These are phyloP conservation scores for Phocoena phocoena DNA, from an alignment of 2,113 vertebrate genomes.

Conservation along the genomic window DNA sequence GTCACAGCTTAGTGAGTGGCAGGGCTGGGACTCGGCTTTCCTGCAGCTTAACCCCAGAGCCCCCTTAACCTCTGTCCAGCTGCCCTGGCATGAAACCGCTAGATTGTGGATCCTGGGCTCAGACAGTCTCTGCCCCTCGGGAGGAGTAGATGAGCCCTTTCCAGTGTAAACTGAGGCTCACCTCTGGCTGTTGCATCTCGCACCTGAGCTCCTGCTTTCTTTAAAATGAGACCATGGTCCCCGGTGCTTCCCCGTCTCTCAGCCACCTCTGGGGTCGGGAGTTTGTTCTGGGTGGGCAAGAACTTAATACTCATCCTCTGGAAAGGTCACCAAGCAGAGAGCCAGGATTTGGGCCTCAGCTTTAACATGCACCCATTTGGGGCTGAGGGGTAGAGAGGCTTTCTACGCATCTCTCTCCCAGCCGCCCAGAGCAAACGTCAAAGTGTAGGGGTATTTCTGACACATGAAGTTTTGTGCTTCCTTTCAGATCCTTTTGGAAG, in stretches of 20 bases:
- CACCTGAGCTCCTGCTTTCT: neutral
- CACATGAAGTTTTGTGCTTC: conserved; percentile 11
- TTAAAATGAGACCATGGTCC: neutral
- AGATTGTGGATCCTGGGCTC: neutral
- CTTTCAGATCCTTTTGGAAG: conserved; percentile 88
- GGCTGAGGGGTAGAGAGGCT: neutral
- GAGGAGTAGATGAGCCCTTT: neutral
- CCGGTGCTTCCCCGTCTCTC: too few relatives aligned
- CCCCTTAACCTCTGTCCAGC: neutral
- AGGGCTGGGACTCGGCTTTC: neutral
- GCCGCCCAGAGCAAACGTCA: neutral
- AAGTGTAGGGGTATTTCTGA: neutral
- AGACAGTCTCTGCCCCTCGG: too few relatives aligned
- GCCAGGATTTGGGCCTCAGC: neutral
- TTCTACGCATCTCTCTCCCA: rapidly evolving
- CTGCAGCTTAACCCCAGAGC: neutral
- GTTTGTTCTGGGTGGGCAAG: neutral
- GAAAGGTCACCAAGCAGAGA: neutral
- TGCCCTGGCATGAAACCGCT: neutral
- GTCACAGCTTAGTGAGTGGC: neutral
- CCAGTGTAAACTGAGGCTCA: neutral
- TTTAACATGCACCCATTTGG: neutral
- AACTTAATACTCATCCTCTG: neutral
- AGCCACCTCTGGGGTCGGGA: neutral
- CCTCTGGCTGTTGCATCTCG: neutral